Conservation (phyloP, 2,113 vertebrate genomes). For the Phycodurus eques region DNA sequence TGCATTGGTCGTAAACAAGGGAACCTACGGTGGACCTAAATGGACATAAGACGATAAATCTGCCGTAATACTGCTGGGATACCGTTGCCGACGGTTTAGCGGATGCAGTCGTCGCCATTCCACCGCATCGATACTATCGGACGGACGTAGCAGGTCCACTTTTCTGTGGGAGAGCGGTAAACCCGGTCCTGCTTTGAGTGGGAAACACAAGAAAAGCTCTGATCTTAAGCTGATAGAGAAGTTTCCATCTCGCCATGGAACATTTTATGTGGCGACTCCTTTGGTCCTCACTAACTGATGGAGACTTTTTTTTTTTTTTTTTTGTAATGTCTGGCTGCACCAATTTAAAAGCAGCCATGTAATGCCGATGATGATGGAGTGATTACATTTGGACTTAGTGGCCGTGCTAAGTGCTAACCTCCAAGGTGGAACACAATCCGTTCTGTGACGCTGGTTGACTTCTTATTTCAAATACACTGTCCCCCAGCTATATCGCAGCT, state of each 20-base stretch:
- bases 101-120: neutral
- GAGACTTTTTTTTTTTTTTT: neutral
- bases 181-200: neutral
- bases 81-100: neutral
- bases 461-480: neutral
- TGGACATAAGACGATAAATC: neutral
- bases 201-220: neutral
- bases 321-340: neutral
- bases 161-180: neutral
- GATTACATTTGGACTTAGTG: neutral
- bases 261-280: slow-evolving; percentile 1
- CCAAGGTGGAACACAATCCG: neutral
- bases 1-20: neutral
- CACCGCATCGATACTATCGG: neutral
- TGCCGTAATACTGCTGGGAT: neutral
- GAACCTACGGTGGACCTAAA: neutral
- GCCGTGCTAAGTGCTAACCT: neutral
- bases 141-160: neutral
- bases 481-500: neutral
- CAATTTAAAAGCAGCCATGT: slow-evolving; percentile 2
- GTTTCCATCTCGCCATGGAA: slow-evolving; percentile 1
- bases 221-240: slow-evolving; percentile 2
- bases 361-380: neutral
- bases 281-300: slow-evolving; percentile 6
- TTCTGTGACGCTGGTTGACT: neutral